Conservation (phyloP, 2,113 vertebrate genomes). For the Nothoprocta pentlandii region DNA sequence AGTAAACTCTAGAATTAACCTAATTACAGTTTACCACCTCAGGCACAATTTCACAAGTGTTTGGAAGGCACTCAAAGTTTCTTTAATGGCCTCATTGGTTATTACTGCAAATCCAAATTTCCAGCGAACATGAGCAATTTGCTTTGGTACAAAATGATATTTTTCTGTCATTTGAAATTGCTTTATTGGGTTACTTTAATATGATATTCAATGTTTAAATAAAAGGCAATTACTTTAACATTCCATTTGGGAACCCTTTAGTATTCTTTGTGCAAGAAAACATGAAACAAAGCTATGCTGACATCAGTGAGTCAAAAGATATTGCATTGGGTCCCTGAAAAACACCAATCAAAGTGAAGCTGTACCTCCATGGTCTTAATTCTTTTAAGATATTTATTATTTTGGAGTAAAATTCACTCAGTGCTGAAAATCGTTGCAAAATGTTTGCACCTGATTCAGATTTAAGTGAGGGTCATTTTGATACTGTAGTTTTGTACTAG, state of each 20-base stretch:
- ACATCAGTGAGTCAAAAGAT: not conserved
- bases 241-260: conserved; percentile 45
- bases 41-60: conserved; percentile 77
- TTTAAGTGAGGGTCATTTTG: not conserved
- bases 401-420: not conserved
- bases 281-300: not conserved
- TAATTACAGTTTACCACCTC: conserved; percentile 75
- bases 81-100: conserved; percentile 63
- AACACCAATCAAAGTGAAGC: conserved; percentile 42
- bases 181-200: conserved; percentile 49
- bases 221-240: conserved; percentile 56
- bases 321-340: conserved; percentile 12
- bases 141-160: conserved; percentile 75
- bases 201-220: conserved; percentile 66
- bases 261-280: not conserved
- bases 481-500: not conserved
- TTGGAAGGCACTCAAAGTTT: conserved; percentile 82
- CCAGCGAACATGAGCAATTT: conserved; percentile 67
- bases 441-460: not conserved
- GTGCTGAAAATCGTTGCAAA: not conserved
- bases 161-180: conserved; percentile 66
- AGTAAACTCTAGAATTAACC: conserved; percentile 74
- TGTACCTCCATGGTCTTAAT: not conserved
- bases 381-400: not conserved
- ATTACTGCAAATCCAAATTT: conserved; percentile 68